Percentiles rank a stretch among this genome's conserved stretches.
Conservation (phyloP, 2,797 vertebrate genomes). For the Nyctalus aviator region DNA sequence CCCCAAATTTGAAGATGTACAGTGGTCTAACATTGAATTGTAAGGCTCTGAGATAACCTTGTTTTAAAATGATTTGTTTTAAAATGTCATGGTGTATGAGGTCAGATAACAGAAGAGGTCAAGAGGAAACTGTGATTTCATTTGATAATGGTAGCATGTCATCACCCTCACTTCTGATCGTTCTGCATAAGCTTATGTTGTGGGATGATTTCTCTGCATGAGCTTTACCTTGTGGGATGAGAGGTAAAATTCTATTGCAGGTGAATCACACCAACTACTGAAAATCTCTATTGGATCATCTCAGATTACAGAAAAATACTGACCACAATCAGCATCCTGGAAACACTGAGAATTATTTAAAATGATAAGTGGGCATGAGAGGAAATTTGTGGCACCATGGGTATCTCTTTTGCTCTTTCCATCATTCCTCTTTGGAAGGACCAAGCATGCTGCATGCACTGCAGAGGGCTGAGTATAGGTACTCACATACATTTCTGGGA, state of each 20-base stretch:
- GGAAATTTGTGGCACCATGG: accelerated
- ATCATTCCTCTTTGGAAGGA: background rate
- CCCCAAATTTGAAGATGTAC: background rate
- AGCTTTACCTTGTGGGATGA: background rate
- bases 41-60: background rate
- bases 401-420: background rate
- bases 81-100: background rate
- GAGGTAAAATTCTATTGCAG: background rate
- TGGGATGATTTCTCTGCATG: background rate
- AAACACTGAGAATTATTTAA: background rate
- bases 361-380: background rate
- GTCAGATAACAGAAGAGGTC: background rate
- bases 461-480: background rate
- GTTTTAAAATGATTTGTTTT: background rate
- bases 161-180: background rate
- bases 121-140: background rate
- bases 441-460: accelerated
- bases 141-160: no score
- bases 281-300: background rate
- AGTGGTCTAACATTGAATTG: background rate
- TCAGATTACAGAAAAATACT: background rate
- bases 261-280: background rate
- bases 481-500: background rate
- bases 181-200: background rate
- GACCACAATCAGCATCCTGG: background rate